Conservation (phyloP, 2,888 invertebrate species). For the Melinaea marsaeus region DNA sequence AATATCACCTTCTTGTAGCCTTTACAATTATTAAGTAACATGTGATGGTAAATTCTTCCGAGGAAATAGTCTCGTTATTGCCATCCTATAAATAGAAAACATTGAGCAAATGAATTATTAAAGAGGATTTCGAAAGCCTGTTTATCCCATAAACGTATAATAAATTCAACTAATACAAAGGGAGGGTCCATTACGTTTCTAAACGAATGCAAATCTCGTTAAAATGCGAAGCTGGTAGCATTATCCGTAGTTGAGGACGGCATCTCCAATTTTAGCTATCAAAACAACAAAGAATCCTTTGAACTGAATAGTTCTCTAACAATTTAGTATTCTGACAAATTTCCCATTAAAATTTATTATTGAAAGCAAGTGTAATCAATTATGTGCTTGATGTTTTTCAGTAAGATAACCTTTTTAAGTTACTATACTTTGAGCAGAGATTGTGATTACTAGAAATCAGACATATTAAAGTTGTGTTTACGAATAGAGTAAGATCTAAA, state of each 20-base stretch:
- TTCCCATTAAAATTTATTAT: too few relatives aligned
- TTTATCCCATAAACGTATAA: background rate
- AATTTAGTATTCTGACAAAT: too few relatives aligned
- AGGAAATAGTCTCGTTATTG: background rate
- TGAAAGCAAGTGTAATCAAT: too few relatives aligned
- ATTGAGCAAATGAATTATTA: background rate
- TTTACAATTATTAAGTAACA: constrained; percentile 8
- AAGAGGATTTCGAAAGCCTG: background rate
- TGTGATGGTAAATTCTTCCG: background rate
- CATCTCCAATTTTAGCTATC: background rate
- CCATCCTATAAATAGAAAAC: too few relatives aligned
- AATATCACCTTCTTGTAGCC: constrained; percentile 11
- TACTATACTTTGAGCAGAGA: too few relatives aligned
- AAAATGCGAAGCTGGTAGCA: constrained; percentile 10
- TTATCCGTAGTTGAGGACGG: constrained; percentile 13
- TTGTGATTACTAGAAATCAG: too few relatives aligned
- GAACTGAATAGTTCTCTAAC: too few relatives aligned
- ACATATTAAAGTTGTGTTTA: too few relatives aligned
- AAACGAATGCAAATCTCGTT: constrained; percentile 12
- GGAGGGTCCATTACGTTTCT: background rate
- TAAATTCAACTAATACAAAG: background rate
- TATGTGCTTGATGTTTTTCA: too few relatives aligned
- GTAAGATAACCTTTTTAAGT: too few relatives aligned
- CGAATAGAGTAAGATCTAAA: too few relatives aligned
- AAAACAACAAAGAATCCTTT: too few relatives aligned